These are phyloP conservation scores for Crypturellus tataupa DNA, from an alignment of 2,797 vertebrate genomes.

Conservation along the genomic window DNA sequence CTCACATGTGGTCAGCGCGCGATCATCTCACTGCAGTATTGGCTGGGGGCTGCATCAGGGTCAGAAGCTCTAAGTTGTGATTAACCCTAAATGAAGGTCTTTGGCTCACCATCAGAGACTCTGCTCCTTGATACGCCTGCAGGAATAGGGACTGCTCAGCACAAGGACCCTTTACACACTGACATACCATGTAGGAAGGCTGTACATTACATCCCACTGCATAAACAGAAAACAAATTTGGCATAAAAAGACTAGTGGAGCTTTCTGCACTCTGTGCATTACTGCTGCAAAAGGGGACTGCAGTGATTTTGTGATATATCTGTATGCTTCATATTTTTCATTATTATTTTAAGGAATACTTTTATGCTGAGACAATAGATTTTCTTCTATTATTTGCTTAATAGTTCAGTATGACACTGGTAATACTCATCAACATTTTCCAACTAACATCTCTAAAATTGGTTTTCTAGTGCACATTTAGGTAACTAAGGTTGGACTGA, in stretches of 20 bases:
- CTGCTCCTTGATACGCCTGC: no score
- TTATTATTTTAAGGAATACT: slow-evolving; percentile 66
- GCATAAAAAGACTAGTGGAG: slow-evolving; percentile 24
- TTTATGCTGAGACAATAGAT: slow-evolving; percentile 48
- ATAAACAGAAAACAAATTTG: slow-evolving; percentile 40
- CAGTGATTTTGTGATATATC: background rate
- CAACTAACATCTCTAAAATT: slow-evolving; percentile 30
- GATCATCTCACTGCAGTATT: no score
- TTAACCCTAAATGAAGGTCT: no score
- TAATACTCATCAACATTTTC: slow-evolving; percentile 44
- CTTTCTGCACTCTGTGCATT: slow-evolving; percentile 22
- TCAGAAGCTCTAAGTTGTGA: no score
- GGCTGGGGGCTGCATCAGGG: no score
- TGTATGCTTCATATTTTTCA: slow-evolving; percentile 58
- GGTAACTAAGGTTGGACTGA: background rate
- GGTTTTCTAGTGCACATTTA: slow-evolving; percentile 40
- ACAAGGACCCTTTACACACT: background rate
- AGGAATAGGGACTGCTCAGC: background rate
- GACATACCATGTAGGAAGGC: background rate
- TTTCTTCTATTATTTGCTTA: slow-evolving; percentile 60
- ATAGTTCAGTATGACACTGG: slow-evolving; percentile 50
- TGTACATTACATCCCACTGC: background rate
- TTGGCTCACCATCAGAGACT: no score
- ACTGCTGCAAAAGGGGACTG: slow-evolving; percentile 40
- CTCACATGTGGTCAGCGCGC: no score